phyloP scores from a whole-genome alignment of 1,140 invertebrate species.

The Drosophila kepulauana region DNA sequence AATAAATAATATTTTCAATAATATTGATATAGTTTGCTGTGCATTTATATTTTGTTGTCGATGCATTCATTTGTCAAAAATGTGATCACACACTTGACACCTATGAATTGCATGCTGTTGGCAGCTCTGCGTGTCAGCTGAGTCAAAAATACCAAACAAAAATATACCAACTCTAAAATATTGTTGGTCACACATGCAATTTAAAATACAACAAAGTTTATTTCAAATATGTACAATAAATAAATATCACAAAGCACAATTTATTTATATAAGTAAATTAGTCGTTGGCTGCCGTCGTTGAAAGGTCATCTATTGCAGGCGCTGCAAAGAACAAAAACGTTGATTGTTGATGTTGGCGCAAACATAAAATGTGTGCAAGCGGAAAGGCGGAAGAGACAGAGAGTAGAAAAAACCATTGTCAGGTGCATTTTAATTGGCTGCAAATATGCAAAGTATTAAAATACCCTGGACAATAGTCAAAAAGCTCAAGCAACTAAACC shows the following conservation, averaged over 20 bases:
- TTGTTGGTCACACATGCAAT: slow-evolving; percentile 44
- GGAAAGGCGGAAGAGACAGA: background rate
- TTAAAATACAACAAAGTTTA: slow-evolving; percentile 56
- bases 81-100: background rate
- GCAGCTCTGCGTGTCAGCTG: slow-evolving; percentile 54
- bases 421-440: slow-evolving; percentile 22
- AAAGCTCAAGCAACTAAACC: slow-evolving; percentile 85
- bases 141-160: slow-evolving; percentile 8
- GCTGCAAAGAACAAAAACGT: slow-evolving; percentile 55
- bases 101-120: slow-evolving; percentile 8
- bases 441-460: slow-evolving; percentile 5
- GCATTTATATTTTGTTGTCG: background rate
- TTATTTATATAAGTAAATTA: slow-evolving; percentile 11
- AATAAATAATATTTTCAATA: background rate
- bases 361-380: background rate
- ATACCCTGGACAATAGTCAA: slow-evolving; percentile 30
- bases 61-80: slow-evolving; percentile 16
- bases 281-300: slow-evolving; percentile 2
- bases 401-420: background rate
- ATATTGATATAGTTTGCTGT: background rate
- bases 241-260: slow-evolving; percentile 70
- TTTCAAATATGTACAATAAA: slow-evolving; percentile 27
- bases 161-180: background rate
- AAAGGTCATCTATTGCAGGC: slow-evolving; percentile 56
- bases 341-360: slow-evolving; percentile 1